phyloP scores from a whole-genome alignment of 2,888 invertebrate species.

The Mythimna vitellina region DNA sequence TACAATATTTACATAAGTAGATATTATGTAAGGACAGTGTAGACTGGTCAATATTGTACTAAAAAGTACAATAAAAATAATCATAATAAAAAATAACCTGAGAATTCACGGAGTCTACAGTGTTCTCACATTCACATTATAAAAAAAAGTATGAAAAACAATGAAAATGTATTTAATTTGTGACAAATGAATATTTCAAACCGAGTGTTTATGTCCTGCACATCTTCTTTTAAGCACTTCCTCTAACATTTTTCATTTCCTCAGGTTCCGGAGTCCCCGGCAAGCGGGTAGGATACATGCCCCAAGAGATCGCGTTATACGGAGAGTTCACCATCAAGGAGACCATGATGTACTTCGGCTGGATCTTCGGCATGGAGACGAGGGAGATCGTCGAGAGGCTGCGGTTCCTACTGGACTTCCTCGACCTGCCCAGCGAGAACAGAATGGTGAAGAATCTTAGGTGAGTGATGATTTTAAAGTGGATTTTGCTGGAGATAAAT shows the following conservation, averaged over 20 bases:
- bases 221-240: neutral
- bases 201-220: neutral
- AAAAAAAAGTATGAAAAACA: no score
- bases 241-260: neutral
- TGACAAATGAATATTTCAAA: neutral
- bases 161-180: no score
- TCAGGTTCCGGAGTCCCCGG: constrained; percentile 97
- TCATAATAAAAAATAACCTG: no score
- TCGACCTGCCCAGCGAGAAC: constrained; percentile 96
- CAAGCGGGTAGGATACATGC: constrained; percentile 99
- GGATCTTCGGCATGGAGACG: constrained; percentile 98
- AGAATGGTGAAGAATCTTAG: constrained; percentile 91
- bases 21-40: no score
- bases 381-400: constrained; percentile 95
- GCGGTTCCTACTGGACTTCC: constrained; percentile 96
- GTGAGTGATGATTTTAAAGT: constrained; percentile 67
- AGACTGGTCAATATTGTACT: no score
- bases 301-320: constrained; percentile 97
- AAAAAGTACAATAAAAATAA: no score
- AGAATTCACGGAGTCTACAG: no score
- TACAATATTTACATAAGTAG: no score
- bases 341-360: constrained; percentile 99
- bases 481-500: no score
- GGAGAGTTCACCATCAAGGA: constrained; percentile 98
- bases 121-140: no score